Conservation (phyloP, 2,888 invertebrate genomes). For the Branchellion lobata region DNA sequence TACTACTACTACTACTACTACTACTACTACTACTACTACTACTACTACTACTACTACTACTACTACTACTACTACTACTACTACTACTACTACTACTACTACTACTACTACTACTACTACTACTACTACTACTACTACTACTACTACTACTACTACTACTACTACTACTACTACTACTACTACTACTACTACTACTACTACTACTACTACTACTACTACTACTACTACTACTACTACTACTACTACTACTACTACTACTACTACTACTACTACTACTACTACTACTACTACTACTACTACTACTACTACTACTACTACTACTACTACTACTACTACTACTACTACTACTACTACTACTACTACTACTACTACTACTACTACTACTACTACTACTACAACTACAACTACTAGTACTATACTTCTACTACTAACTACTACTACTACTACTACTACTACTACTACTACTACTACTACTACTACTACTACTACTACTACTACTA, state of each 20-base stretch:
- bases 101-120: constrained; percentile 10
- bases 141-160: neutral
- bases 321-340: constrained; percentile 32
- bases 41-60: neutral
- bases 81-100: neutral
- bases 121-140: neutral
- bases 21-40: constrained; percentile 9
- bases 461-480: neutral
- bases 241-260: constrained; percentile 30
- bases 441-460: neutral
- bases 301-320: constrained; percentile 32
- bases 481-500: too few relatives aligned
- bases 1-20: constrained; percentile 1
- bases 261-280: constrained; percentile 32
- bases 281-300: constrained; percentile 28
- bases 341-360: constrained; percentile 34
- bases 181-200: neutral
- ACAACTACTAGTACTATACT: constrained; percentile 10
- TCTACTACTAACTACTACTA: too few relatives aligned
- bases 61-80: constrained; percentile 11
- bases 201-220: neutral
- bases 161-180: constrained; percentile 7
- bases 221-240: neutral
- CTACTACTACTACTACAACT: constrained; percentile 32
- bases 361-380: constrained; percentile 21